Conservation (phyloP, 2,113 vertebrate genomes). For the Porphyrio hochstetteri region DNA sequence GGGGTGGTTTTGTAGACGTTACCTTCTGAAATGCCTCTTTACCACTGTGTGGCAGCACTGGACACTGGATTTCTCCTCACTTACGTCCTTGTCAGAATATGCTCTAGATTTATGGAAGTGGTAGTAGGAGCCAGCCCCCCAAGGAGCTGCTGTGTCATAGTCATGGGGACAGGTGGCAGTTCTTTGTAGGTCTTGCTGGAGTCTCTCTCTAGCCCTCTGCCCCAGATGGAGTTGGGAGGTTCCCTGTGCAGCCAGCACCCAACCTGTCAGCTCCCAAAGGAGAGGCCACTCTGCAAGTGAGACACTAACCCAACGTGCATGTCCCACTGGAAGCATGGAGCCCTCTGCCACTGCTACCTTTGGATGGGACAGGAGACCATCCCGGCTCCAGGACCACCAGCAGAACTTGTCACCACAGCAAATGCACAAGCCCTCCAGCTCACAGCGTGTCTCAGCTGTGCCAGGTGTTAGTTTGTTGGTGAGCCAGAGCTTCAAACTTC, state of each 20-base stretch:
- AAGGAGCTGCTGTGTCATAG: background rate
- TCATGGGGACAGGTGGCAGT: background rate
- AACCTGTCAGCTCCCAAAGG: background rate
- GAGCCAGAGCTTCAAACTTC: background rate
- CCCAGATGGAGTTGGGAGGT: background rate
- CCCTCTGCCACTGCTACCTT: background rate
- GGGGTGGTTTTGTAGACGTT: background rate
- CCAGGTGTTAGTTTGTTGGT: background rate
- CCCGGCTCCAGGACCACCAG: background rate
- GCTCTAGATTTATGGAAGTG: background rate
- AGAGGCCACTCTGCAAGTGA: background rate
- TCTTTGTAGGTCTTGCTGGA: background rate
- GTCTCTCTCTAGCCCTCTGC: background rate
- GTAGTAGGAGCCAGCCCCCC: background rate
- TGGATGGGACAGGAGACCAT: background rate
- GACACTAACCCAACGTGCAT: accelerated
- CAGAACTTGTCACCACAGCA: background rate
- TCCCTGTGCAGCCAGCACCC: background rate
- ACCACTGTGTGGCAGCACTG: slow-evolving; percentile 60
- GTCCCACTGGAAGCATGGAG: background rate
- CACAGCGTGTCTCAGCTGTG: background rate
- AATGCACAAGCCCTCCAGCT: background rate
- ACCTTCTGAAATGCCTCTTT: background rate
- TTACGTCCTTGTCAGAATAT: background rate
- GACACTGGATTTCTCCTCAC: slow-evolving; percentile 1